Base-by-base conservation (phyloP, 2,797 vertebrate species). In the Apogon talboti region DNA sequence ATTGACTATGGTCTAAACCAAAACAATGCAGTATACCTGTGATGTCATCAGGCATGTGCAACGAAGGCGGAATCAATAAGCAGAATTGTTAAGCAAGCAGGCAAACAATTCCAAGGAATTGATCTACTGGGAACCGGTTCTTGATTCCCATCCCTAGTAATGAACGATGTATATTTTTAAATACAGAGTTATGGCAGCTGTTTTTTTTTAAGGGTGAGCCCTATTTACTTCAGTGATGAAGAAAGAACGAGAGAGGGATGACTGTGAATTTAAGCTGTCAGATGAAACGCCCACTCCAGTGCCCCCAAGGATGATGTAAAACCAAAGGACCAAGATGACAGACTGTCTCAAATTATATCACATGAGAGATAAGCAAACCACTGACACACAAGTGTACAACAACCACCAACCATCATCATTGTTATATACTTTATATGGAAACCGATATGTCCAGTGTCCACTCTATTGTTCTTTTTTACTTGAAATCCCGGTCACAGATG, bases 121-220 rank as follows among this genome's bases (percentile, higher is more conserved):
- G n/a, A n/a, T n/a, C n/a, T n/a, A n/a, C n/a, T n/a, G n/a, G n/a
- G n/a, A n/a, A n/a, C n/a, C n/a, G n/a, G n/a, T n/a, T n/a, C n/a
- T n/a, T n/a, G n/a, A n/a, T n/a, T n/a, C n/a, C n/a, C n/a, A n/a
- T n/a, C n/a, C n/a, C n/a, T n/a, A n/a, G n/a, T n/a, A n/a, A 63
- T 66, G 65, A 80, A 64, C 65, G 51, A 49, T 76, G n/a, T 71
- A 33, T 80, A 48, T 83, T 87, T 86, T 74, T 60, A 72, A 60
- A 55, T 56, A 57, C 42, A 43, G 11, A 19, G 37, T 71, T 65
- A 48, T 66, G 50, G 52, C 59, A 61, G 63, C 52, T 57, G 51
- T 69, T 76, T 76, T 77, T 45, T 66, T 62, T 82, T 54, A 60
- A 53, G 19, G 21, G 51, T 47, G 49, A 61, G 42, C 16, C 15